A percentile compares a stretch with the other conserved stretches of the same genome.
These are phyloP conservation scores for Botrylloides violaceus DNA, from an alignment of 23 tunicate genomes.

Conservation along the genomic window DNA sequence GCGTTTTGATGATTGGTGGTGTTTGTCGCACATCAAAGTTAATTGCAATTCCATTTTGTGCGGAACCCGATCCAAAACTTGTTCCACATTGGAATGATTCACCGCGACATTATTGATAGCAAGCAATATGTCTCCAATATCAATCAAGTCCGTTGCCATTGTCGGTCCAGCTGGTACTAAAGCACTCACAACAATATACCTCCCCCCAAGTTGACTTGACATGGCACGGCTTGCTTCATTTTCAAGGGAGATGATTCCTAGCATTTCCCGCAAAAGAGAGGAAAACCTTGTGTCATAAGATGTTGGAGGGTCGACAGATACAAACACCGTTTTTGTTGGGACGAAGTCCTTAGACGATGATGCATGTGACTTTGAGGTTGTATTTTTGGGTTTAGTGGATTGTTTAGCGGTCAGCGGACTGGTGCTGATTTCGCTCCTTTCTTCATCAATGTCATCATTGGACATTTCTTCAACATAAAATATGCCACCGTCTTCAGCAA, in stretches of 20 bases:
- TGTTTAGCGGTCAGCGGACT: not conserved
- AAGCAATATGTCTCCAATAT: conserved; percentile 47
- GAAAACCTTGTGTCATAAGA: conserved; percentile 1
- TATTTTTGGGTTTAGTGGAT: not conserved
- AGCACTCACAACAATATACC: conserved; percentile 6
- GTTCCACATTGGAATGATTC: conserved; percentile 32
- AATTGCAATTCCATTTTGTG: conserved; percentile 20
- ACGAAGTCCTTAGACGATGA: not conserved
- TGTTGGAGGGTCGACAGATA: conserved; percentile 3
- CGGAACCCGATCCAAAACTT: conserved; percentile 27
- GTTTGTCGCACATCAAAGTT: not conserved
- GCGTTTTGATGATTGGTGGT: not conserved
- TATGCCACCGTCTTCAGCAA: conserved; percentile 6
- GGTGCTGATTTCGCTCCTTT: not conserved
- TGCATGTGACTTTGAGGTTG: not conserved
- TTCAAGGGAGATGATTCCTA: conserved; percentile 9
- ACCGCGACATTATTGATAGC: conserved; percentile 52
- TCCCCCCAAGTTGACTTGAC: not conserved
- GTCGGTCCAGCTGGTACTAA: conserved; percentile 20
- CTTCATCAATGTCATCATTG: not conserved
- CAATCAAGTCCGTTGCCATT: conserved; percentile 2
- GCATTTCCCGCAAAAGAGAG: conserved; percentile 9
- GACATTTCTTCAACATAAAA: conserved; percentile 12
- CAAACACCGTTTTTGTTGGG: conserved; percentile 10
- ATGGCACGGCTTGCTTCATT: not conserved